Evolutionary conservation across 2,797 vertebrate genomes (phyloP).

Genomic region (Pelobates cultripes): DNA sequence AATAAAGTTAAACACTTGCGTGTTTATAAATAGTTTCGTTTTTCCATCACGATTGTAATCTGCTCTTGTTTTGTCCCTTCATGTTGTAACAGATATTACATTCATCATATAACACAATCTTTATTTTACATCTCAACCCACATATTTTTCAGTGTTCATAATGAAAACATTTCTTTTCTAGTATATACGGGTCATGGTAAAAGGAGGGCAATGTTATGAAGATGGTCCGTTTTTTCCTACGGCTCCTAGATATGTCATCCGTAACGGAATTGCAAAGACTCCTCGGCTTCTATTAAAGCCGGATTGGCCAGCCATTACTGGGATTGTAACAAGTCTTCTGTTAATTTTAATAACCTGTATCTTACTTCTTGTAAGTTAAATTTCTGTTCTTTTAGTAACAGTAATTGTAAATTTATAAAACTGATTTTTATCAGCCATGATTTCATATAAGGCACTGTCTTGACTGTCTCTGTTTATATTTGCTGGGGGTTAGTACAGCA

Average conservation of each 20-base stretch:
- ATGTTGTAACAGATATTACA: not conserved
- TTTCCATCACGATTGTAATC: not conserved
- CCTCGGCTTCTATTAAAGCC: conserved; percentile 72
- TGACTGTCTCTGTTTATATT: not conserved
- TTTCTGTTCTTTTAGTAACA: not conserved
- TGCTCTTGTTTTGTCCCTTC: not conserved
- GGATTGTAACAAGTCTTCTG: conserved; percentile 71
- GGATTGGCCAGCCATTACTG: conserved; percentile 78
- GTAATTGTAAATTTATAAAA: too few relatives aligned
- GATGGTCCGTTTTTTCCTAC: conserved; percentile 81
- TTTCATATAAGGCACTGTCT: not conserved
- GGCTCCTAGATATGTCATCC: conserved; percentile 75
- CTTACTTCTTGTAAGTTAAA: conserved; percentile 73
- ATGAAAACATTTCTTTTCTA: conserved; percentile 51
- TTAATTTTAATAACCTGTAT: conserved; percentile 76
- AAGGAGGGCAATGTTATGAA: conserved; percentile 81
- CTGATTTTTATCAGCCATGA: not conserved
- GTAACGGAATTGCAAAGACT: conserved; percentile 78
- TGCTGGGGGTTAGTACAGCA: too few relatives aligned
- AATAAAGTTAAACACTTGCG: too few relatives aligned
- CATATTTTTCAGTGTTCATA: not conserved
- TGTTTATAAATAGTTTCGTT: too few relatives aligned
- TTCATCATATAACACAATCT: not conserved
- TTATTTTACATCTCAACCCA: not conserved
- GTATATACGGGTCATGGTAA: conserved; percentile 83